These are phyloP conservation scores for Scaptomyza hsui DNA, from an alignment of 1,140 invertebrate genomes.

Conservation along the genomic window DNA sequence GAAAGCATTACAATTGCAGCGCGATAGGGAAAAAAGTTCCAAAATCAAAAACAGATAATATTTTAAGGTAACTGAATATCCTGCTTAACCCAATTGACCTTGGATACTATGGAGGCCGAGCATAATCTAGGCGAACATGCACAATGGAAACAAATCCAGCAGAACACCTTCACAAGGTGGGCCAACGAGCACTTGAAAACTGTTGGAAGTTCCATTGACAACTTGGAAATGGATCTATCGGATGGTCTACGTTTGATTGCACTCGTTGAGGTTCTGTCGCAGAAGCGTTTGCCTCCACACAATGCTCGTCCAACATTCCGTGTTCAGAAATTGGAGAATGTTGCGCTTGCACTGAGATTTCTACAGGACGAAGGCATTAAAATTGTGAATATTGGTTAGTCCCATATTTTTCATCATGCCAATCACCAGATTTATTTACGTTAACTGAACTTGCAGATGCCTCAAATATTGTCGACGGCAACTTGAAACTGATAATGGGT, in stretches of 20 bases:
- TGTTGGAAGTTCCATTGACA: slow-evolving; percentile 90
- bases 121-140: slow-evolving; percentile 95
- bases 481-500: slow-evolving; percentile 96
- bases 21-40: background rate
- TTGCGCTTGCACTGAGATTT: slow-evolving; percentile 95
- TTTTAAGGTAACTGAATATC: background rate
- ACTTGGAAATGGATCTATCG: slow-evolving; percentile 93
- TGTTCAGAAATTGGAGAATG: slow-evolving; percentile 96
- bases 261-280: slow-evolving; percentile 94
- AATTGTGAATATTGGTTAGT: slow-evolving; percentile 97
- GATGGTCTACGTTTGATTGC: slow-evolving; percentile 93
- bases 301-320: slow-evolving; percentile 94
- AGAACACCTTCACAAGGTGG: slow-evolving; percentile 98
- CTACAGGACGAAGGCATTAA: slow-evolving; percentile 94
- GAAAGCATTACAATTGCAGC: slow-evolving; percentile 1
- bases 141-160: slow-evolving; percentile 96
- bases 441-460: slow-evolving; percentile 87
- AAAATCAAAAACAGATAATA: background rate
- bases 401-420: background rate
- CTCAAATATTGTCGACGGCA: slow-evolving; percentile 95
- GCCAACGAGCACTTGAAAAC: slow-evolving; percentile 96
- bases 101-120: slow-evolving; percentile 87
- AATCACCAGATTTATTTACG: background rate
- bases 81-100: background rate
- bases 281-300: slow-evolving; percentile 92